Evolutionary conservation across 2,113 vertebrate genomes (phyloP), one percentile per base, ranked within the genome.

Genomic region (Eretmochelys imbricata): DNA sequence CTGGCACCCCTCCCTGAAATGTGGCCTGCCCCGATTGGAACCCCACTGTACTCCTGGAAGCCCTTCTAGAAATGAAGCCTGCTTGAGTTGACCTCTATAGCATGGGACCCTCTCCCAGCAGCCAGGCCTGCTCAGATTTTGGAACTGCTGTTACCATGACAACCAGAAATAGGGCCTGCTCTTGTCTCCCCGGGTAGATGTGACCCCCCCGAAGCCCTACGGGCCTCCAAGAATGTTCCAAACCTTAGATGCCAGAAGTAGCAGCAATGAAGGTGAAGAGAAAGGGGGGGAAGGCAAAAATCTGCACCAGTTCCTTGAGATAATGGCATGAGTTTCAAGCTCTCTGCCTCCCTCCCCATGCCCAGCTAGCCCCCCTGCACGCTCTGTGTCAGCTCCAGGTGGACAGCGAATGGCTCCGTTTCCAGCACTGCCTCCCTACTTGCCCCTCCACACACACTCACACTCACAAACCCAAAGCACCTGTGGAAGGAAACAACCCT

Each of bases 381-480:
- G 2, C 86, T 69, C 17, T 91, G 95, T 86, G 94, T 31, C 1
- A 5, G 91, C 79, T 96, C 93, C 95, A 88, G 90, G 90, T 93
- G 91, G 82, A 91, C 46, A 9, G 1, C 1, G 2, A 85, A 20
- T 6, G 31, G 83, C 94, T 85, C 79, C 2, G 48, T 9, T 1
- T 49, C 90, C 92, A 50, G 29, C 7, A 4, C 91, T 42, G 86
- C 62, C 65, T 72, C 35, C 65, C n/a, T 22, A 20, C 20, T 8
- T 1, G 2, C 2, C 53, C 7, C 20, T 19, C 20, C 50, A 10
- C 49, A 3, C 49, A 16, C 14, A 2, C 62, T n/a, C 31, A 35
- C 31, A n/a, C 65, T 38, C 65, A n/a, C 16, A n/a, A 69, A 20
- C 65, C 65, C 65, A 7, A 20, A 22, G 35, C 35, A 5, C 78